Base-by-base conservation (phyloP, 2,113 vertebrate species). In the Neogobius melanostomus region DNA sequence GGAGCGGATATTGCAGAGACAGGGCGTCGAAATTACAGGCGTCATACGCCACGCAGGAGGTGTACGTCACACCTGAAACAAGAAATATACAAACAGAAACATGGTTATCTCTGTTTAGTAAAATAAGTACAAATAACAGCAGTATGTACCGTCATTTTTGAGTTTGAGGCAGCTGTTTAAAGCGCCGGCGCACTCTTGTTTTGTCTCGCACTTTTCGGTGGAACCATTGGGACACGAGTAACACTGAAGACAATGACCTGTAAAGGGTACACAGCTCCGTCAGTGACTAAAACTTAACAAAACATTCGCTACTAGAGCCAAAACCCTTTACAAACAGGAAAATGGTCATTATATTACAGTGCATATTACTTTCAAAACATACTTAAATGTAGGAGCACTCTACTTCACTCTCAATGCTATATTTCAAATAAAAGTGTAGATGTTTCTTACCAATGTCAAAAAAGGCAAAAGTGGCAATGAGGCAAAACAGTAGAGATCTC, bases 371-470 rank as follows among this genome's bases (percentile, higher is more conserved):
- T n/a, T n/a, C n/a, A 1, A 10, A 47, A 47, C 5, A 47, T 8
- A 47, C 6, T 8, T 10, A 47, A 47, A 5, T 47, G 46, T 47
- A 47, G 6, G 10, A 47, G n/a, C n/a, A n/a, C n/a, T n/a, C n/a
- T n/a, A n/a, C n/a, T n/a, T n/a, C n/a, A n/a, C n/a, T n/a, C n/a
- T n/a, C n/a, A n/a, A n/a, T n/a, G n/a, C n/a, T n/a, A n/a, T 54
- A 54, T 17, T 56, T 0, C 12, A 56, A 48, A 68, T 53, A 50
- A 73, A 50, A 15, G 68, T 65, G 64, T 10, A 11, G 6, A 56
- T 54, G 28, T 74, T 66, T 72, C 81, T 85, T 74, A 85, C 83
- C 86, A 70, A 75, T 75, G 74, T 75, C 79, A 68, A 88, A 80
- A 65, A 75, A 14, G 60, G 81, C 72, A 64, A 80, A 79, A 66